Percentiles rank a stretch among this genome's conserved stretches.
These are phyloP conservation scores for Styela clava DNA, from an alignment of 23 tunicate genomes.

Conservation along the genomic window DNA sequence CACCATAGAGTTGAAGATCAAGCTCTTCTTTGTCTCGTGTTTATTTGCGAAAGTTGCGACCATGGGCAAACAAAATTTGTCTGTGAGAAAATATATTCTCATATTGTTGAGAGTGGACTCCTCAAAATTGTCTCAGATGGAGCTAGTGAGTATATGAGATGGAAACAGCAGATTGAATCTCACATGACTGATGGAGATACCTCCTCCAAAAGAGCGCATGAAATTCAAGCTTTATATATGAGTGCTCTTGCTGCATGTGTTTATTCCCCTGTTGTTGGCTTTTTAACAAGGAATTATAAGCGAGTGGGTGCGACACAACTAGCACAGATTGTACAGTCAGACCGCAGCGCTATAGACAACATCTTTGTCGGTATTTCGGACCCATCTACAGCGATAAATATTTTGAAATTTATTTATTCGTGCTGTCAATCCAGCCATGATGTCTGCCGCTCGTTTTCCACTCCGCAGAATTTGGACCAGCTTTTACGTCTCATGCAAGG, in stretches of 20 bases:
- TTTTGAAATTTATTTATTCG: constrained; percentile 41
- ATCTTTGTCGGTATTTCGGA: neutral
- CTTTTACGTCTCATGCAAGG: constrained; percentile 26
- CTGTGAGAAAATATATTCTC: constrained; percentile 42
- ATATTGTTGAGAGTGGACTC: constrained; percentile 18
- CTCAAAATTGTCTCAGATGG: constrained; percentile 37
- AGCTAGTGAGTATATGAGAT: constrained; percentile 13
- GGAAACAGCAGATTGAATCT: constrained; percentile 21
- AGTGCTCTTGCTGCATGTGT: constrained; percentile 58
- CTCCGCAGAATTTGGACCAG: neutral
- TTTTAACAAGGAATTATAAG: constrained; percentile 35
- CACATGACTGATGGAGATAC: neutral
- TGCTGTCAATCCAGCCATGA: constrained; percentile 42
- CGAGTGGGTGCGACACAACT: constrained; percentile 16
- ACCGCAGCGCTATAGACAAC: constrained; percentile 15
- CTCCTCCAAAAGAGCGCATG: neutral
- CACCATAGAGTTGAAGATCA: constrained; percentile 39
- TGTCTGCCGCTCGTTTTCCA: constrained; percentile 18
- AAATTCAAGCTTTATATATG: constrained; percentile 38
- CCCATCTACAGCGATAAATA: constrained; percentile 27
- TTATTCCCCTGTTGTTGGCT: constrained; percentile 71
- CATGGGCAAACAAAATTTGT: constrained; percentile 47
- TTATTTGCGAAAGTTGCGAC: constrained; percentile 77
- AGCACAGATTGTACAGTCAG: constrained; percentile 1
- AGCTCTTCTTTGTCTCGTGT: constrained; percentile 57